These are phyloP conservation scores for Branchinecta lynchi DNA, from an alignment of 1,140 invertebrate genomes.

Conservation along the genomic window DNA sequence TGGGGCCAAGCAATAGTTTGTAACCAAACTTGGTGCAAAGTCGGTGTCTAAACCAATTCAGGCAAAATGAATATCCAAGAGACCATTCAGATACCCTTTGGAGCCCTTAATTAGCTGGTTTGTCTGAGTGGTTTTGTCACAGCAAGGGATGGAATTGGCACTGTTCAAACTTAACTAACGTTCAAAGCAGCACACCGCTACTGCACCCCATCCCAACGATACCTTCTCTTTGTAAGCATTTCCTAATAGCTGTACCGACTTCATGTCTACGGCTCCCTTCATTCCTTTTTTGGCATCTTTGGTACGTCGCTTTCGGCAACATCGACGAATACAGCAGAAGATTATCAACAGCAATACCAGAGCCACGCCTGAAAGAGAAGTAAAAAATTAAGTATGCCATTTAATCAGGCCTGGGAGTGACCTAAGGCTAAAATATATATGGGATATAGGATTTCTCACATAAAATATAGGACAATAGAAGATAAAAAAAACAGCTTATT, in stretches of 20 bases:
- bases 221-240: slow-evolving; percentile 97
- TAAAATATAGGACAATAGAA: no score
- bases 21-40: no score
- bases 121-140: no score
- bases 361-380: slow-evolving; percentile 41
- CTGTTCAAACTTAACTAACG: no score
- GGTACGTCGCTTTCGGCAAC: slow-evolving; percentile 79
- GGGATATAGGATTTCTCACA: no score
- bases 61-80: slow-evolving; percentile 25
- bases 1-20: no score
- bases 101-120: no score
- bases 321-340: slow-evolving; percentile 86
- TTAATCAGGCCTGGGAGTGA: no score
- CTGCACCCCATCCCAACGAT: slow-evolving; percentile 24
- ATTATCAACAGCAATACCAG: slow-evolving; percentile 70
- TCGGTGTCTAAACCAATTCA: slow-evolving; percentile 27
- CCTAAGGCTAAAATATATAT: no score
- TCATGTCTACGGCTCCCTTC: slow-evolving; percentile 85
- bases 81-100: slow-evolving; percentile 20
- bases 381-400: background rate
- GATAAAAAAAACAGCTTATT: no score
- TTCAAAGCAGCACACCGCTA: no score
- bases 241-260: slow-evolving; percentile 85
- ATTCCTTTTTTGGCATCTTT: slow-evolving; percentile 91
- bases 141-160: background rate